Base-by-base conservation (phyloP, 2,797 vertebrate species). In the Coracias cyanogaster region DNA sequence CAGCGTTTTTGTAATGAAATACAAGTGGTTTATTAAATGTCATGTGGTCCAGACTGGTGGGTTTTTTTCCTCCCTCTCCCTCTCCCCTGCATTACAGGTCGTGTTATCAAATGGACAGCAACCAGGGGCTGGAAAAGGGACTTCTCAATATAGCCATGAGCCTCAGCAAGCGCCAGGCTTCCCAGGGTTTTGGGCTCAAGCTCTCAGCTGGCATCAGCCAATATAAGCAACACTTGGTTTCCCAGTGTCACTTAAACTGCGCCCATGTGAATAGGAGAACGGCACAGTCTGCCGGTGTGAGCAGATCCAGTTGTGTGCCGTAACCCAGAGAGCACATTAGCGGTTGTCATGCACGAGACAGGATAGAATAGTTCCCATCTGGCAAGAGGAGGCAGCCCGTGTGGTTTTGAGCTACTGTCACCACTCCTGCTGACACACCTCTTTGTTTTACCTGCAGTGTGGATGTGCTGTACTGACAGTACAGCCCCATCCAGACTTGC, bases 181-280 rank as follows among this genome's bases (percentile, higher is more conserved):
- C 41, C 64, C 58, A 15, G 71, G 31, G 24, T 15, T 54, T 81
- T 24, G 71, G 35, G 22, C 33, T 80, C 37, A 13, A 57, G 12
- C 21, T 89, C 28, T 45, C 13, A 22, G 70, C 35, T 85, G 31
- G 58, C 35, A 60, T 13, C 25, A 70, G 52, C 19, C 1, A 0
- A 3, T 18, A 12, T 0, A 22, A 43, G 4, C 65, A 54, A 4
- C 9, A 0, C 35, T 17, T 2, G 2, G 41, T 16, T 72, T 70
- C 22, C 22, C 3, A 3, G 1, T 15, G 31, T 24, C 55, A 2
- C 10, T 6, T 9, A 17, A 33, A 3, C 51, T 12, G 64, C 0
- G 5, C 55, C 77, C 29, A 0, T 2, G 31, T 10, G 55, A 67
- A 4, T 25, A 5, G 17, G 29, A 18, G 43, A 29, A n/a, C 0